Evolutionary conservation across 1,140 invertebrate genomes (phyloP).

Genomic region (Drosophila bocqueti): DNA sequence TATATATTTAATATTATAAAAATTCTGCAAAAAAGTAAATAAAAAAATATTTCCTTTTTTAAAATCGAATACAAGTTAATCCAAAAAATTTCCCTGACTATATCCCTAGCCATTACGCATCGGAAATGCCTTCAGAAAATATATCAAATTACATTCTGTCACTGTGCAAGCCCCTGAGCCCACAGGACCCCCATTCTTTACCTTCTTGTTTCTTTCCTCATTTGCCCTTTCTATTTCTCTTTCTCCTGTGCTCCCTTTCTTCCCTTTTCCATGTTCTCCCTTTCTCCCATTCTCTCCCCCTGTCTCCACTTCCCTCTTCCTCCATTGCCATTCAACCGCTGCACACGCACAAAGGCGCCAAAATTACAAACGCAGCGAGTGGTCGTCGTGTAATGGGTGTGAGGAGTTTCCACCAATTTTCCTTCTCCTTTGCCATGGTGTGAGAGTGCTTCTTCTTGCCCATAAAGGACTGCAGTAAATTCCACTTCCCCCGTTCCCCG

Average conservation of each 20-base stretch:
- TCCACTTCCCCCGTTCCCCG: constrained; percentile 13
- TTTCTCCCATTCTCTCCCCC: neutral
- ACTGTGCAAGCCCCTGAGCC: constrained; percentile 32
- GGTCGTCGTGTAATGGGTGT: constrained; percentile 48
- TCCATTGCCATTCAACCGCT: constrained; percentile 30
- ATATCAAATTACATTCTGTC: constrained; percentile 49
- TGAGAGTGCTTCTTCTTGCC: constrained; percentile 11
- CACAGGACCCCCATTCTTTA: constrained; percentile 18
- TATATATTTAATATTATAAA: neutral
- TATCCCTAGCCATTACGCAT: constrained; percentile 27
- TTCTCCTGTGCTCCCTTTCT: neutral
- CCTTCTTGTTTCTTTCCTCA: neutral
- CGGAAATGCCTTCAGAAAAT: constrained; percentile 30
- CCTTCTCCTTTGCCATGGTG: neutral
- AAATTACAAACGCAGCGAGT: constrained; percentile 82
- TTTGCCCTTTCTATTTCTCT: constrained; percentile 7
- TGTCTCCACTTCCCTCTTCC: neutral
- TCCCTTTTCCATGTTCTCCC: neutral
- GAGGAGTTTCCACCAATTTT: constrained; percentile 20
- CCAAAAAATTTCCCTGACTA: neutral
- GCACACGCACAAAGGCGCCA: constrained; percentile 81
- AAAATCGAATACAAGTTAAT: constrained; percentile 3
- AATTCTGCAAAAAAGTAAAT: neutral
- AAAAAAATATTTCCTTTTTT: neutral
- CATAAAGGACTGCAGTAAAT: constrained; percentile 77